Base-by-base conservation (phyloP, 2,113 vertebrate genomes). In the Neofelis nebulosa region DNA sequence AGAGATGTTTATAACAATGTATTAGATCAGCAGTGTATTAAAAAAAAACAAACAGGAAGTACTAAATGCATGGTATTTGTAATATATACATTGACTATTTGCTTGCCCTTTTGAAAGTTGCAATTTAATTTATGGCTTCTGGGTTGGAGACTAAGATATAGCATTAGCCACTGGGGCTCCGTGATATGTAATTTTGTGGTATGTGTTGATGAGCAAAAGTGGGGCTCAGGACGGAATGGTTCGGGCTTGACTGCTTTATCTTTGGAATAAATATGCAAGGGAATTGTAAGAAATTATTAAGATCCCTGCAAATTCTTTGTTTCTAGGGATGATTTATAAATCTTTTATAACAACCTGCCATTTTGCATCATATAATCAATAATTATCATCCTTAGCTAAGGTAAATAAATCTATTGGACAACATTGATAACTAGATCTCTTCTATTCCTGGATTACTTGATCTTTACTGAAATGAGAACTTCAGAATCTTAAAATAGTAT, bases 1-100 rank as follows among this genome's bases (percentile, higher is more conserved):
- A 92, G 41, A 96, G 79, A 84, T 96, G 80, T 97, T 97, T 97
- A 97, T 96, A 97, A 97, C 84, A 95, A 63, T 65, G 31, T 13
- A 87, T 90, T 89, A 90, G 27, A 33, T 92, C 89, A 84, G 7
- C 74, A 45, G 19, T 52, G 31, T 57, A 71, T 84, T 84, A 88
- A 94, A 98, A 41, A 45, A 96, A 93, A 98, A 31, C 33, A 94
- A 94, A 55, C 14, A 86, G 94, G 79, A 91, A 90, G 33, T 52
- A 90, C 73, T 93, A 86, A 94, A 90, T 69, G 41, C 41, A 63
- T 61, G 89, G 25, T 11, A 48, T 94, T 89, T 96, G 36, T 95
- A 88, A 93, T 88, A 73, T 18, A 79, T 18, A 84, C 33, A 92
- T 19, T 89, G 65, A 80, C 21, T 91, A 38, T 25, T 86, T 96